Base-by-base conservation (phyloP, 1,140 invertebrate species). In the Holotrichia oblita region DNA sequence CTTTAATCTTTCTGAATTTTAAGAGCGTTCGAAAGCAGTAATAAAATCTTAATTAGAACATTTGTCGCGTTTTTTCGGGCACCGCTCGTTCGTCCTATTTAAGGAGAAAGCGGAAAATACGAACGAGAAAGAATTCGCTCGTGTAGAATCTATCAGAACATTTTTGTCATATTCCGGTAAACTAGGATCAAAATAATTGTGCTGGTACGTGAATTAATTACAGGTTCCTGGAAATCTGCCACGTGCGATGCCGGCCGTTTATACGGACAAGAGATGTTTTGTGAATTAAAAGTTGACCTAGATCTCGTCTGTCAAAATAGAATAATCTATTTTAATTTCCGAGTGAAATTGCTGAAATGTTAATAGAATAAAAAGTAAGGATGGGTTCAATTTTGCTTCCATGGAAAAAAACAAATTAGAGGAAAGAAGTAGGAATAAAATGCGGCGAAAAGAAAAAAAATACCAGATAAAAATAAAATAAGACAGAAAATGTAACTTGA, bases 231-330 rank as follows among this genome's bases (percentile, higher is more conserved):
- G 44, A 48, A 48, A 48, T 10, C n/a, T 48, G 44, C 44, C 44
- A 48, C n/a, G 10, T n/a, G 44, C 44, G 44, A 48, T 48, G n/a
- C n/a, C 7, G 44, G 44, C 10, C 10, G 10, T 48, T n/a, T n/a
- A 48, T 14, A 48, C 44, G n/a, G 44, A 48, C 10, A 48, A 10
- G 44, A 48, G 3, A 17, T 34, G 48, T 55, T n/a, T 55, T n/a
- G 48, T 17, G 14, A 55, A 55, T 55, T 55, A 17, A 55, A 55
- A 55, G 48, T 55, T 55, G 48, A 55, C 14, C 48, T 55, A 55
- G 0, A 17, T 17, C 48, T 6, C 48, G 6, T 55, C 14, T 55
- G 48, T 7, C 48, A 55, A 55, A 55, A 17, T 55, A 17, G 44
- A 48, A 48, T 48, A 48, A 48, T 48, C 44, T 48, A 14, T 48